These are phyloP conservation scores for Poecilobothrus nobilitatus DNA, from an alignment of 2,888 invertebrate genomes.

Conservation along the genomic window DNA sequence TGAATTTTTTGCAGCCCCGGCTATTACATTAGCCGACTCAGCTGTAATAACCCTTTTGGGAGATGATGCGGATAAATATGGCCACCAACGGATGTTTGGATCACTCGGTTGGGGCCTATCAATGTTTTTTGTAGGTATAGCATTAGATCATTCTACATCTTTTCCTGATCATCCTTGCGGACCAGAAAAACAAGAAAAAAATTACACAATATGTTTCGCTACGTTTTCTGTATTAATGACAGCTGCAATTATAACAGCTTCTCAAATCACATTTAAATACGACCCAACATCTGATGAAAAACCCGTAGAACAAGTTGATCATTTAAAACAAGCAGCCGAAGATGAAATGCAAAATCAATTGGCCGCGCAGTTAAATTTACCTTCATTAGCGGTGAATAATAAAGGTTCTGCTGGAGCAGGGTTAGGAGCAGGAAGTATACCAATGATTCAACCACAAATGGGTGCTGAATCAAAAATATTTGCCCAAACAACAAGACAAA, in stretches of 20 bases:
- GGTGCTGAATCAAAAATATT: conserved; percentile 72
- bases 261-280: conserved; percentile 65
- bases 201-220: conserved; percentile 97
- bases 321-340: conserved; percentile 52
- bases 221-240: conserved; percentile 96
- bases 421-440: conserved; percentile 24
- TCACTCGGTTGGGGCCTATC: conserved; percentile 96
- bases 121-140: conserved; percentile 93
- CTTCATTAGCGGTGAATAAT: conserved; percentile 56
- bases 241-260: conserved; percentile 83
- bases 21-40: conserved; percentile 88
- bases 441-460: conserved; percentile 38
- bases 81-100: conserved; percentile 96
- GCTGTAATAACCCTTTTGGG: conserved; percentile 83
- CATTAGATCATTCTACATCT: conserved; percentile 90
- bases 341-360: conserved; percentile 76
- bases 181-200: conserved; percentile 85
- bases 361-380: conserved; percentile 73
- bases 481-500: conserved; percentile 80
- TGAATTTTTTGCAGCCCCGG: conserved; percentile 95
- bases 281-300: conserved; percentile 43
- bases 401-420: conserved; percentile 34
- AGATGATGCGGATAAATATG: conserved; percentile 83
- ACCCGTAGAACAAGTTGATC: conserved; percentile 33
- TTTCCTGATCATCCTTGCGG: conserved; percentile 90